Evolutionary conservation across 2,113 vertebrate genomes (phyloP).

Genomic region (Otolemur garnettii): DNA sequence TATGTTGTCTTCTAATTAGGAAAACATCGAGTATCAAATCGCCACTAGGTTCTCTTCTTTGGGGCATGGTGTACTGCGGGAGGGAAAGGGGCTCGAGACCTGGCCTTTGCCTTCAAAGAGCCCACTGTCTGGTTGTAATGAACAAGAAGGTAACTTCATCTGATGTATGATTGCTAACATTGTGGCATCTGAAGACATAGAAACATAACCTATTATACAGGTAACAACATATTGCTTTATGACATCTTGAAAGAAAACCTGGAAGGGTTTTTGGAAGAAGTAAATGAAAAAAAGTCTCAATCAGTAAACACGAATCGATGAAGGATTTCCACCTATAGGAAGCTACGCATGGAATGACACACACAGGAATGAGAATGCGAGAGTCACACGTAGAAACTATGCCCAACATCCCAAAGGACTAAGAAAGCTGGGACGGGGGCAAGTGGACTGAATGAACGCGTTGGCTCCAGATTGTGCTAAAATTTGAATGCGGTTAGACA

Average conservation of each 20-base stretch:
- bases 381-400: not conserved
- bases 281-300: not conserved
- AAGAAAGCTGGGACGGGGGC: not conserved
- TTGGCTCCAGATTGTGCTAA: not conserved
- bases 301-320: not conserved
- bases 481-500: not conserved
- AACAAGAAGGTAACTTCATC: not conserved
- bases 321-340: not conserved
- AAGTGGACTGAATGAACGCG: not conserved
- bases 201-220: not conserved
- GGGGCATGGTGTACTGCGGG: not conserved
- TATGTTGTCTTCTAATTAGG: not conserved
- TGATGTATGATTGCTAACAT: not conserved
- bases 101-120: not conserved
- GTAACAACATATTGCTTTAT: not conserved
- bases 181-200: not conserved
- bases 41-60: not conserved
- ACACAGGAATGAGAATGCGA: not conserved
- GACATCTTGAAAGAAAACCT: not conserved
- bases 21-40: not conserved
- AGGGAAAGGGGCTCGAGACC: not conserved
- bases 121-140: not conserved
- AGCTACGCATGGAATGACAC: not conserved
- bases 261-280: not conserved
- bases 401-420: not conserved